phyloP scores from a whole-genome alignment of 1,140 invertebrate species.

The Lucilia sericata region DNA sequence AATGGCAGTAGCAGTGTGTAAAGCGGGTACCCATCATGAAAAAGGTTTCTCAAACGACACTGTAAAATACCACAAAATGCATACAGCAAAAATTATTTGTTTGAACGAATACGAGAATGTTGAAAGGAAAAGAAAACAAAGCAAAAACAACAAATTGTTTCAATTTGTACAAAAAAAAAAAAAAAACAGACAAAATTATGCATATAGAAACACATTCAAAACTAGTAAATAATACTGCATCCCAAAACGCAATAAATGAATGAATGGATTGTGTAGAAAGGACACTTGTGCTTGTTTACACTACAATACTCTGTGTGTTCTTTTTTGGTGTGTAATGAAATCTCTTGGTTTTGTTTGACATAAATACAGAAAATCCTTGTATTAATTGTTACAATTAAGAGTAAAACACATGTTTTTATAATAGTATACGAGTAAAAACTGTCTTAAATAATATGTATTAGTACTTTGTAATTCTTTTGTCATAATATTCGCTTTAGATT shows the following conservation, averaged over 20 bases:
- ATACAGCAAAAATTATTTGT: slow-evolving; percentile 19
- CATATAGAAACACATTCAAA: too few species aligned
- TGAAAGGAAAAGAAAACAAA: slow-evolving; percentile 19
- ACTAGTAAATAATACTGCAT: background rate
- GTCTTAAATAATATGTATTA: too few species aligned
- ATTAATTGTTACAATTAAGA: background rate
- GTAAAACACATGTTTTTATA: too few species aligned
- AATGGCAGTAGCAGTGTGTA: background rate
- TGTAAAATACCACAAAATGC: slow-evolving; percentile 24
- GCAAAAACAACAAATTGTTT: background rate
- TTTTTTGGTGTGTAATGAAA: background rate
- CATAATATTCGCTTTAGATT: too few species aligned
- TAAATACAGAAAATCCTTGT: background rate
- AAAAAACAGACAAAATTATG: background rate
- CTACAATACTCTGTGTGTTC: too few species aligned
- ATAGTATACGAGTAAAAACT: too few species aligned
- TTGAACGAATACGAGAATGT: background rate
- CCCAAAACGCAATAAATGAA: background rate
- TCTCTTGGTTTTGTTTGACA: background rate
- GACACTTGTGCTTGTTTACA: background rate
- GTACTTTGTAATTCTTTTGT: too few species aligned
- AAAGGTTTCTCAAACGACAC: slow-evolving; percentile 19
- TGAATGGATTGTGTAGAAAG: background rate
- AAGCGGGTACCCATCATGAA: background rate
- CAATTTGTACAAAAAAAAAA: background rate